These are phyloP conservation scores for Phymorhynchus buccinoides DNA, from an alignment of 1,140 invertebrate species.

Conservation along the genomic window DNA sequence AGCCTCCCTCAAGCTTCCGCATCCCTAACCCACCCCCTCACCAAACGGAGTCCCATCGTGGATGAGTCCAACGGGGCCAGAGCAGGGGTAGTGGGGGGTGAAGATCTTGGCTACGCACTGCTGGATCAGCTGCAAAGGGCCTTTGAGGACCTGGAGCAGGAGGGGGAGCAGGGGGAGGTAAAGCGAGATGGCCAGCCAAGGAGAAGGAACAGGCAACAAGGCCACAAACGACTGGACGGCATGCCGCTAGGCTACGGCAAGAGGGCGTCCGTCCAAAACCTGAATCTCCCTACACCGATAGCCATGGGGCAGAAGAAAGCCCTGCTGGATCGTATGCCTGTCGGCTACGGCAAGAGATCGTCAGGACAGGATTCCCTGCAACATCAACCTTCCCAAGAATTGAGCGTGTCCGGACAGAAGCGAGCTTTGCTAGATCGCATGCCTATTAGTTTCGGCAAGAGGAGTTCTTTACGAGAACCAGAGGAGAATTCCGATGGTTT, in stretches of 20 bases:
- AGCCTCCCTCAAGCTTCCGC: too few relatives aligned
- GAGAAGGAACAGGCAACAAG: not conserved
- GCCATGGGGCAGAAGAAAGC: not conserved
- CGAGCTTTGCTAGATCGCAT: not conserved
- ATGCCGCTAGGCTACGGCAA: conserved; percentile 27
- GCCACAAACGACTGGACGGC: conserved; percentile 2
- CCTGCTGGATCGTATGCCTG: conserved; percentile 24
- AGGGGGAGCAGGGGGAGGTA: not conserved
- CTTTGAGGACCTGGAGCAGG: not conserved
- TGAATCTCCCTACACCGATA: too few relatives aligned
- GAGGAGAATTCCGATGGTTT: not conserved
- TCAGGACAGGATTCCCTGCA: not conserved
- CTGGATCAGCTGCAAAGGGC: not conserved
- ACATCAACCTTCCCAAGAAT: not conserved
- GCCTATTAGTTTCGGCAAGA: conserved; percentile 8
- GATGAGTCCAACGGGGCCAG: not conserved
- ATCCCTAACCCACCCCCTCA: not conserved
- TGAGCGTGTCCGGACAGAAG: not conserved
- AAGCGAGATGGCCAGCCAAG: not conserved
- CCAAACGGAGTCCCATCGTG: not conserved
- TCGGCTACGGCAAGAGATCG: conserved; percentile 6
- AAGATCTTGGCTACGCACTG: not conserved
- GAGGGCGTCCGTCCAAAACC: not conserved
- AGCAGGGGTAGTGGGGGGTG: not conserved
- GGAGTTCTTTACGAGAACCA: not conserved